Conservation (phyloP, 1,140 invertebrate genomes). For the Trissolcus basalis region DNA sequence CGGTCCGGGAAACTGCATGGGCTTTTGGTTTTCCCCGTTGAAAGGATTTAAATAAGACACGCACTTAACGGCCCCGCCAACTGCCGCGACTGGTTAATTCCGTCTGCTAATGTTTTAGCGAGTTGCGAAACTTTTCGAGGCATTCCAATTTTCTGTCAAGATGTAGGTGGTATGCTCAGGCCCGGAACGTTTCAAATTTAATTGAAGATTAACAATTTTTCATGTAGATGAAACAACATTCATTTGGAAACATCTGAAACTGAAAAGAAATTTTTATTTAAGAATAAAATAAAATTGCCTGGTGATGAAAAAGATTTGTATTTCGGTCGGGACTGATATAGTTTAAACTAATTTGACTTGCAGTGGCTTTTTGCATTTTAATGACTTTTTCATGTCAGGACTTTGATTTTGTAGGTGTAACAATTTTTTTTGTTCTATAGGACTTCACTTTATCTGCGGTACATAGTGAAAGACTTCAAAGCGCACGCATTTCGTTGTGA, state of each 20-base stretch:
- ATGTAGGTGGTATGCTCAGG: conserved; percentile 18
- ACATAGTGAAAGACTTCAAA: conserved; percentile 16
- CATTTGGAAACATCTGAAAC: too few species aligned
- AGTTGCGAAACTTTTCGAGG: conserved; percentile 32
- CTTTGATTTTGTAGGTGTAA: neutral
- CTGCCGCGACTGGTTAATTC: conserved; percentile 38
- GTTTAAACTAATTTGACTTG: too few species aligned
- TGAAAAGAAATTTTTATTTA: too few species aligned
- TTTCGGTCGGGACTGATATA: too few species aligned
- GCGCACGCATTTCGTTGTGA: conserved; percentile 22
- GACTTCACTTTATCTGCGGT: conserved; percentile 3
- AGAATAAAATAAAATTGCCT: too few species aligned
- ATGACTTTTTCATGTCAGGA: too few species aligned
- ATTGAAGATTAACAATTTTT: too few species aligned
- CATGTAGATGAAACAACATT: too few species aligned
- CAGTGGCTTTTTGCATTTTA: too few species aligned
- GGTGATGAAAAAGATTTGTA: too few species aligned
- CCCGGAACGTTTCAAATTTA: neutral
- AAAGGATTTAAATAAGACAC: conserved; percentile 46
- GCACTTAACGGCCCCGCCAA: conserved; percentile 21
- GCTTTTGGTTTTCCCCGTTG: conserved; percentile 24
- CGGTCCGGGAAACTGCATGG: neutral
- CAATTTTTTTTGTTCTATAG: conserved; percentile 1
- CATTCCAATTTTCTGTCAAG: conserved; percentile 44
- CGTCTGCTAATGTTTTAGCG: conserved; percentile 32